Base-by-base conservation (phyloP, 2,113 vertebrate genomes). In the Agapornis roseicollis region DNA sequence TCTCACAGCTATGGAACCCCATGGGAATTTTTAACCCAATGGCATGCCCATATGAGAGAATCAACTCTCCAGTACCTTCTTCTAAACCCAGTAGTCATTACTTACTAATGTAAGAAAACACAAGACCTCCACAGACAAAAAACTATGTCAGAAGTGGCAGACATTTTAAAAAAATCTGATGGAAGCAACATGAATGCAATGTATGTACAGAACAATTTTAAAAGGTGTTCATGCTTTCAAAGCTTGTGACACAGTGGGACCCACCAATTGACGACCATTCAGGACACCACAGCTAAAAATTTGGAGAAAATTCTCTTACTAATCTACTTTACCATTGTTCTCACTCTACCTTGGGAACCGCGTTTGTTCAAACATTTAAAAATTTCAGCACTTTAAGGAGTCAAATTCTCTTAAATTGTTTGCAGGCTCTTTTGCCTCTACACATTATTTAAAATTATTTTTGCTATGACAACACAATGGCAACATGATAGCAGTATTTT, bases 201-300 rank as follows among this genome's bases (percentile, higher is more conserved):
- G 6, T 27, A 65, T 16, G 3, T n/a, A 33, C 1, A 2, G 3
- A 70, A 20, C 1, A 0, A 18, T 14, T 78, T 37, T 6, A 49
- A 86, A 73, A 63, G 5, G 6, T 56, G 17, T 13, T 58, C 17
- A 19, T 22, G 7, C 17, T 28, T 28, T 23, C 5, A 33, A 84
- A 73, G 4, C 5, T 47, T 68, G 17, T 25, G 33, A 39, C 4
- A 19, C 18, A 50, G 6, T 23, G 37, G 35, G 41, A 89, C 23
- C 22, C 24, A 56, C 6, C 7, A 25, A 20, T 17, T 2, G 1
- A 1, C 1, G n/a, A 68, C 17, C 0, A 2, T 35, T 46, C 11
- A 7, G 17, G 3, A 11, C 10, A 68, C 37, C 9, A 47, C 4
- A 46, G 17, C 7, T 69, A 53, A 87, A 68, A 23, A 10, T 10